Evolutionary conservation across 1,140 invertebrate species (phyloP).

Genomic region (Tetramorium parvispinum): DNA sequence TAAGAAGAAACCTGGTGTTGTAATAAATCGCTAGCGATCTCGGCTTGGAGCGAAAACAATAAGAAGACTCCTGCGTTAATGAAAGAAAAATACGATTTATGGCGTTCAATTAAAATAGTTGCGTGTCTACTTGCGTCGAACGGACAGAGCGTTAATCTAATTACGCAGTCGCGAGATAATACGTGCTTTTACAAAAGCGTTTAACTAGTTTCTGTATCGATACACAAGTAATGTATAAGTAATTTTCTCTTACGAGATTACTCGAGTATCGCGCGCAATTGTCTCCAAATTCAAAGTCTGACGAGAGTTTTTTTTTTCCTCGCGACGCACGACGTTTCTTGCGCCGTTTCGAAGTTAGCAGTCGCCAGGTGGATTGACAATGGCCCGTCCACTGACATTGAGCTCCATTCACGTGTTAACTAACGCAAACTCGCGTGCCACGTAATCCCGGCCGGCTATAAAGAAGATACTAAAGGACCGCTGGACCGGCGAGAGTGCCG

Average conservation of each 20-base stretch:
- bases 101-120: slow-evolving; percentile 31
- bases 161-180: neutral
- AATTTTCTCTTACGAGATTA: neutral
- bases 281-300: neutral
- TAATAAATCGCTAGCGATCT: neutral
- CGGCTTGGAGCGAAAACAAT: neutral
- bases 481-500: neutral
- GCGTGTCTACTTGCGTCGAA: neutral
- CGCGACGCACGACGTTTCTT: neutral
- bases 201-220: slow-evolving; percentile 1
- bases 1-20: neutral
- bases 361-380: slow-evolving; percentile 22
- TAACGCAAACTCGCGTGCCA: slow-evolving; percentile 46
- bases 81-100: slow-evolving; percentile 17
- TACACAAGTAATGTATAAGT: neutral
- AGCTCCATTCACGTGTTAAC: slow-evolving; percentile 32
- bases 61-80: neutral
- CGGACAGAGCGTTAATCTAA: neutral
- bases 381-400: slow-evolving; percentile 1
- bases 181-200: neutral
- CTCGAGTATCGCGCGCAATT: neutral
- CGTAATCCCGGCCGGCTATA: slow-evolving; percentile 37
- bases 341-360: neutral
- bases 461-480: slow-evolving; percentile 38
- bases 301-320: no score